Conservation (phyloP, 2,888 invertebrate species). For the Argynnis bischoffii region DNA sequence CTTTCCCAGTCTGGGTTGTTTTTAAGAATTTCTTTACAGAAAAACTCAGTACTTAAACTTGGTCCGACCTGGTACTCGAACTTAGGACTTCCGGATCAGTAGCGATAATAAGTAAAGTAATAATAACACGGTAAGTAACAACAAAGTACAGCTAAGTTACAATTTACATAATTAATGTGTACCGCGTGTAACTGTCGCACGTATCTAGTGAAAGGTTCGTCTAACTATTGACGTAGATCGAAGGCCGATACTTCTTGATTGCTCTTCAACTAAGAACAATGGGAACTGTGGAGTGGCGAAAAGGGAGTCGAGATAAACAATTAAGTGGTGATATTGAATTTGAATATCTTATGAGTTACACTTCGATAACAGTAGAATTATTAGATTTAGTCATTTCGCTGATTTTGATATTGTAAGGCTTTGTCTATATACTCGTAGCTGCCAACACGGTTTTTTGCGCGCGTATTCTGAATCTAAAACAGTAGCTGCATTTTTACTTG, state of each 20-base stretch:
- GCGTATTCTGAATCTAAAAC: no score
- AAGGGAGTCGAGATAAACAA: slow-evolving; percentile 28
- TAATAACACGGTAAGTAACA: no score
- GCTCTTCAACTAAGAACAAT: slow-evolving; percentile 24
- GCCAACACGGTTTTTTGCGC: no score
- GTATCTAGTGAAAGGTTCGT: slow-evolving; percentile 4
- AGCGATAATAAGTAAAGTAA: no score
- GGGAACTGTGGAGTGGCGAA: slow-evolving; percentile 16
- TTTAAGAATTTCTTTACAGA: no score
- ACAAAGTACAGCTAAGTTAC: no score
- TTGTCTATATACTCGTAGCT: no score
- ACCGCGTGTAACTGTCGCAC: neutral
- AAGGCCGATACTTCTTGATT: slow-evolving; percentile 29
- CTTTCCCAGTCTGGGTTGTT: no score
- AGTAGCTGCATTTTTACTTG: no score
- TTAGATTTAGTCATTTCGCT: slow-evolving; percentile 10
- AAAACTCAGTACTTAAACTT: no score
- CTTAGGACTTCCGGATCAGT: no score
- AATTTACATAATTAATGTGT: slow-evolving; percentile 4
- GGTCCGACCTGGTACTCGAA: no score
- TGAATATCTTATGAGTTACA: slow-evolving; percentile 24
- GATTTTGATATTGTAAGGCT: neutral
- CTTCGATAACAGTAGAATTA: slow-evolving; percentile 15
- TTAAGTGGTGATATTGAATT: slow-evolving; percentile 32
- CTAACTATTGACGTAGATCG: slow-evolving; percentile 7